These are phyloP conservation scores for Corythucha ciliata DNA, from an alignment of 2,888 invertebrate species.

Conservation along the genomic window DNA sequence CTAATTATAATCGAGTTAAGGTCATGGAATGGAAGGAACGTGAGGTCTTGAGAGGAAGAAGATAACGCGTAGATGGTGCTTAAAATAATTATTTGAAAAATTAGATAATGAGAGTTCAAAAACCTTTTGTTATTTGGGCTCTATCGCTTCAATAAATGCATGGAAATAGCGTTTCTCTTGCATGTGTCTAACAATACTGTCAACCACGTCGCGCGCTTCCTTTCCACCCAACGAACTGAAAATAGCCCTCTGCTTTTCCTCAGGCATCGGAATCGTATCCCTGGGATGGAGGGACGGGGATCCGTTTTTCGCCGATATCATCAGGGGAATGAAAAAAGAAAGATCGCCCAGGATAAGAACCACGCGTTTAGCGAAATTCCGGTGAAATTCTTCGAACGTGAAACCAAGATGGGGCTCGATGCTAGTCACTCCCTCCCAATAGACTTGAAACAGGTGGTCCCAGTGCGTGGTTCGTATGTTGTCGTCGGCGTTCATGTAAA, in stretches of 20 bases:
- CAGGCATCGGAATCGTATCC: conserved; percentile 1
- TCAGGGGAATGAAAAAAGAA: conserved; percentile 29
- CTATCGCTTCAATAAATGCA: conserved; percentile 20
- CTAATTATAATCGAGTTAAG: too few species aligned
- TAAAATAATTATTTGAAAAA: too few species aligned
- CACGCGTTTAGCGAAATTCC: conserved; percentile 22
- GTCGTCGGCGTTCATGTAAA: conserved; percentile 40
- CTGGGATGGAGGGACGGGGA: neutral
- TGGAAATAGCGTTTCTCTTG: conserved; percentile 34
- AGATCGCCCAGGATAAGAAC: conserved; percentile 25
- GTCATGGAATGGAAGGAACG: too few species aligned
- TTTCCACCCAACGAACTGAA: conserved; percentile 21
- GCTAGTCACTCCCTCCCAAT: conserved; percentile 31
- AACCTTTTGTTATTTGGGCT: too few species aligned
- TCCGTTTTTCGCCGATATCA: conserved; percentile 19
- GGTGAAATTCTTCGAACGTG: conserved; percentile 20
- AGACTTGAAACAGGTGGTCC: conserved; percentile 37
- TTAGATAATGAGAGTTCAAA: too few species aligned
- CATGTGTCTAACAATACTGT: conserved; percentile 30
- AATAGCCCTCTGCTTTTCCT: conserved; percentile 13
- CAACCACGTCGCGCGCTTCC: conserved; percentile 19
- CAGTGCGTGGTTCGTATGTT: conserved; percentile 36
- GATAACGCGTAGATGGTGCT: too few species aligned
- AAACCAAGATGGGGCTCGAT: conserved; percentile 17
- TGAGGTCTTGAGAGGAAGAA: too few species aligned